A percentile compares a stretch with the other conserved stretches of the same genome.
Evolutionary conservation across 2,113 vertebrate genomes (phyloP).

Genomic region (Mirza zaza): DNA sequence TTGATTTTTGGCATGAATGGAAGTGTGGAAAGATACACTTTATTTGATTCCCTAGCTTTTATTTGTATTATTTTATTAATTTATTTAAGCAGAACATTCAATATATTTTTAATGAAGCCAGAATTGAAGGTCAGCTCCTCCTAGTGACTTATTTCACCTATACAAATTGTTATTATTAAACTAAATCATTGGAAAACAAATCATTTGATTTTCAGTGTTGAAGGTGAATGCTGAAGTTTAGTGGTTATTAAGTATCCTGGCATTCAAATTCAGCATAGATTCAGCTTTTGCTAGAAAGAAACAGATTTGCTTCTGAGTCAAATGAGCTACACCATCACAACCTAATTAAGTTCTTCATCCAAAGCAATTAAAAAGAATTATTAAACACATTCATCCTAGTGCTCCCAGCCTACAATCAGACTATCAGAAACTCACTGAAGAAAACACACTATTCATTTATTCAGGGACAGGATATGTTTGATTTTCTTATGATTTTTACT

Average conservation of each 20-base stretch:
- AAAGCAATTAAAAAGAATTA: conserved; percentile 16
- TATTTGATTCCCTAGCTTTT: not conserved
- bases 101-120: conserved; percentile 3
- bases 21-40: conserved; percentile 9
- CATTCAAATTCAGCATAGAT: not conserved
- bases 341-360: not conserved
- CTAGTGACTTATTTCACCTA: not conserved
- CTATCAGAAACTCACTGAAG: not conserved
- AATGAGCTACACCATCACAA: not conserved
- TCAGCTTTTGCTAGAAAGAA: not conserved
- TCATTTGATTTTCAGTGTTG: not conserved
- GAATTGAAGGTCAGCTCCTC: conserved; percentile 10
- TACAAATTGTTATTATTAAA: conserved; percentile 18
- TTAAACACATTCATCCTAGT: not conserved
- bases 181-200: not conserved
- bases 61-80: conserved; percentile 52
- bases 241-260: not conserved
- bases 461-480: not conserved
- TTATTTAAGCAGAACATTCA: not conserved
- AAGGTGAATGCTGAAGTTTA: not conserved
- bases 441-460: not conserved
- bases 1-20: not conserved
- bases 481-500: not conserved
- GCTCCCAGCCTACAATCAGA: not conserved
- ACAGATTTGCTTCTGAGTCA: not conserved